Base-by-base conservation (phyloP, 1,140 invertebrate species). In the Cryptotermes secundus region DNA sequence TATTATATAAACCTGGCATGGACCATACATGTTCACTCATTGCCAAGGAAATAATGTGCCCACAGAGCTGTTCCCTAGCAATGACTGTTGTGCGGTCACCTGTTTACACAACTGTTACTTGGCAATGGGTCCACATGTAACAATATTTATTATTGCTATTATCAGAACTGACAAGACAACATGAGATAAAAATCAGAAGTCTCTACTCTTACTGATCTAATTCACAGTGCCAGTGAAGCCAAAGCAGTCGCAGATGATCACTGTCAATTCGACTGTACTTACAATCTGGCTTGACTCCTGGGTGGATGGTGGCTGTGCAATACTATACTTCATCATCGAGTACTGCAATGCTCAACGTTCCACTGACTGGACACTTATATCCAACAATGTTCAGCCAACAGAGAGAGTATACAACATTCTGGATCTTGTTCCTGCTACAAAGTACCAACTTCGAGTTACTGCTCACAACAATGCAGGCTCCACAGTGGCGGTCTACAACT, bases 391-490 rank as follows among this genome's bases (percentile, higher is more conserved):
- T 81, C 93, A 95, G 87, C 93, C 94, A 34, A 94, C 92, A 3
- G 94, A 96, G 87, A 92, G 95, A 83, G 94, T 95, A 35, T 96
- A 95, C 88, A 96, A 95, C 84, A 92, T 97, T 72, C 91, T 93
- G 53, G 96, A 97, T 85, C 90, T 99, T 24, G 92, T 93, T 53
- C 94, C 97, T 0, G 96, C 94, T n/a, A 96, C 96, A 0, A 95
- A 95, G 87, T 98, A 99, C 89, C 94, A 96, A 86, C 92, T 99
- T 45, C 93, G 94, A 85, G 95, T 98, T 81, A 96, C 95, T 0
- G 97, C 97, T 0, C 94, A 96, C 89, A 99, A 98, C 89, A 97
- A 97, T 89, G 97, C 97, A 0, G 98, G 98, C 0, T 95, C 95
- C 80, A 96, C 96, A 0, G 93, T 95, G 72, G 95, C 95, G 0